Conservation (phyloP, 2,797 vertebrate genomes). For the Sebastes oblongus region DNA sequence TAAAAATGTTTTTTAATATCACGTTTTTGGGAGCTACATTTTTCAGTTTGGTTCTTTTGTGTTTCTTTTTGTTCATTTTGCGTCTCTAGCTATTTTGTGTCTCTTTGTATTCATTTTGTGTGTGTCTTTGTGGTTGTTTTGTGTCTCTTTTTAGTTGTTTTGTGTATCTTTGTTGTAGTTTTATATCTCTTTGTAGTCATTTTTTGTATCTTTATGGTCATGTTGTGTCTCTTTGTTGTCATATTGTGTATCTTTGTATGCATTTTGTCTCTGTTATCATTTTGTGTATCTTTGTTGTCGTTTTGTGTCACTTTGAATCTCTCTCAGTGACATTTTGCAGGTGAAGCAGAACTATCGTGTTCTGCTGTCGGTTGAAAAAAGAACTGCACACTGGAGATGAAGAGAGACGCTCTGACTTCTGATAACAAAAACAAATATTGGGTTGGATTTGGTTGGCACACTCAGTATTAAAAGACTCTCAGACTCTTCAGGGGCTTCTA, state of each 20-base stretch:
- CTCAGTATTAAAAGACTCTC: not conserved
- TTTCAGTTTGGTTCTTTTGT: not conserved
- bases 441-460: not conserved
- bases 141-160: too few species aligned
- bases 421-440: not conserved
- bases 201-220: not conserved
- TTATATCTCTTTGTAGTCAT: not conserved
- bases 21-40: not conserved
- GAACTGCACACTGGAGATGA: too few species aligned
- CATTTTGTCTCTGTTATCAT: too few species aligned
- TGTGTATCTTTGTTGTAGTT: too few species aligned
- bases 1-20: not conserved
- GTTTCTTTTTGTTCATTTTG: too few species aligned
- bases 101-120: too few species aligned
- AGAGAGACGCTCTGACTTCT: not conserved
- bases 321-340: too few species aligned
- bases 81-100: not conserved
- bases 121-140: too few species aligned
- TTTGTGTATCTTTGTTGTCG: too few species aligned
- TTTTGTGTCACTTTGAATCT: too few species aligned
- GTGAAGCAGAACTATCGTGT: too few species aligned
- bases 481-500: not conserved
- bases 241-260: not conserved
- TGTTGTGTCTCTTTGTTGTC: not conserved
- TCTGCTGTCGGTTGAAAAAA: too few species aligned